Evolutionary conservation across 2,113 vertebrate species (phyloP).

Genomic region (Turdus rufiventris): DNA sequence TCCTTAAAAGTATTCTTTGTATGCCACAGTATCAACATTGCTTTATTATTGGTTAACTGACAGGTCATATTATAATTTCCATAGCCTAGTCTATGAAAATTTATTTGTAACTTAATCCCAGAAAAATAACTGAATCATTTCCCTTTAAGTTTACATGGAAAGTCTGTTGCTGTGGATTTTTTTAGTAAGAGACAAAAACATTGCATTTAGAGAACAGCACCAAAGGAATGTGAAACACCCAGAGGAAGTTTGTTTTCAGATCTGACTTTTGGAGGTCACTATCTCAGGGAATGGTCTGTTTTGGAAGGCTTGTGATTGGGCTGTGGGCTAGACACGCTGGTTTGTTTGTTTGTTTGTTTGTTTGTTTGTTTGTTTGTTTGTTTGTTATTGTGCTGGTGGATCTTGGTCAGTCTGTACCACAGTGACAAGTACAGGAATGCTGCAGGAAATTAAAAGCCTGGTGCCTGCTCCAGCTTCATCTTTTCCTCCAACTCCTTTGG

Average conservation of each 20-base stretch:
- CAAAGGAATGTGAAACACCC: conserved; percentile 13
- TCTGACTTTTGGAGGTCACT: not conserved
- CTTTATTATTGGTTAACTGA: not conserved
- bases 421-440: not conserved
- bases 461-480: not conserved
- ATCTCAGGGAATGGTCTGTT: not conserved
- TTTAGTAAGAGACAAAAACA: not conserved
- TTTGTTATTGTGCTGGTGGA: not conserved
- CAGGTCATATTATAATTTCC: not conserved
- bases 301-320: not conserved
- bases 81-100: not conserved
- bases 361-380: not conserved
- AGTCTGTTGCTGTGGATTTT: not conserved
- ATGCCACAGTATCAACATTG: not conserved
- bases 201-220: not conserved
- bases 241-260: conserved; percentile 5
- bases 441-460: not conserved
- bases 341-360: not conserved
- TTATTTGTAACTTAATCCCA: not conserved
- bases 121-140: conserved; percentile 5
- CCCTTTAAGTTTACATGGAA: not conserved
- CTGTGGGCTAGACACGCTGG: not conserved
- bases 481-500: not conserved
- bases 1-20: not conserved
- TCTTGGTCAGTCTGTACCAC: not conserved